Conservation (phyloP, 2,797 vertebrate genomes). For the Pseudotriccus pelzelni region DNA sequence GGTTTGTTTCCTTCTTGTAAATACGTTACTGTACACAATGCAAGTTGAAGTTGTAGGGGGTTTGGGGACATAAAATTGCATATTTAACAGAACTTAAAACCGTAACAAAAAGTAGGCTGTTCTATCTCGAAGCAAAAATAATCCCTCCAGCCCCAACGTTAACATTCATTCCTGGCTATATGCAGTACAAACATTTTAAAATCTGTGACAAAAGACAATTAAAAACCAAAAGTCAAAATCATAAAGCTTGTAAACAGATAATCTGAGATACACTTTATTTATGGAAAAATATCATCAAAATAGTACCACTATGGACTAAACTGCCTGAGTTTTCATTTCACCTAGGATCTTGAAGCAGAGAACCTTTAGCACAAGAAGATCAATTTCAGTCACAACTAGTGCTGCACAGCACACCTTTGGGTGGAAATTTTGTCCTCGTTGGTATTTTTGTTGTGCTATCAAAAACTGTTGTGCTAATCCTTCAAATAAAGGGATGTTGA, state of each 20-base stretch:
- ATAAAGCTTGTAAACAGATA: conserved; percentile 86
- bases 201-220: conserved; percentile 80
- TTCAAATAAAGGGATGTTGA: conserved; percentile 76
- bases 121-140: conserved; percentile 70
- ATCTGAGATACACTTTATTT: conserved; percentile 85
- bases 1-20: conserved; percentile 70
- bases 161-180: conserved; percentile 72
- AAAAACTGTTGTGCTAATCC: conserved; percentile 81
- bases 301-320: conserved; percentile 88
- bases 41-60: conserved; percentile 53
- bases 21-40: conserved; percentile 74
- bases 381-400: conserved; percentile 76
- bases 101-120: conserved; percentile 65
- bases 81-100: conserved; percentile 78
- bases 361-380: conserved; percentile 80
- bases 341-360: conserved; percentile 79
- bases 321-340: conserved; percentile 82
- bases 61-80: conserved; percentile 74
- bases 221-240: conserved; percentile 79
- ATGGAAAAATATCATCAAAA: conserved; percentile 87
- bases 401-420: conserved; percentile 59
- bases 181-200: conserved; percentile 78
- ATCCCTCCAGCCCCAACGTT: conserved; percentile 57
- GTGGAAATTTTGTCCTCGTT: conserved; percentile 69
- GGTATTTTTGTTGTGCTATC: conserved; percentile 82